phyloP scores from a whole-genome alignment of 2,113 vertebrate genomes.

The Python bivittatus region DNA sequence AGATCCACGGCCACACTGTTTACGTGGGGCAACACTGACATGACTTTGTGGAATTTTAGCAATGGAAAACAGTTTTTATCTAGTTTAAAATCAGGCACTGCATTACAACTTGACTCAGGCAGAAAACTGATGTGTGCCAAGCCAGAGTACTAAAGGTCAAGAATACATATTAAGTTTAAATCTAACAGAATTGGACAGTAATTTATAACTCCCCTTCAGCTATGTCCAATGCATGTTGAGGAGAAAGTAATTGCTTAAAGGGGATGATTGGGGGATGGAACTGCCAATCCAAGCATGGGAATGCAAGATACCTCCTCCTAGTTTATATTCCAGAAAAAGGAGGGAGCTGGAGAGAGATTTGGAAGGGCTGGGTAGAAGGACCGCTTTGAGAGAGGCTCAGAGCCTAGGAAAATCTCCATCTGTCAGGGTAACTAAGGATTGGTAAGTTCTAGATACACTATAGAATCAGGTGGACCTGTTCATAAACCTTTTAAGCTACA shows the following conservation, averaged over 20 bases:
- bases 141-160: background rate
- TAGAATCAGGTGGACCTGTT: too few species aligned
- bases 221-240: background rate
- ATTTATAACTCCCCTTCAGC: background rate
- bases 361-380: background rate
- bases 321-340: background rate
- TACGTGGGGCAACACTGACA: background rate
- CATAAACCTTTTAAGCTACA: too few species aligned
- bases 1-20: conserved; percentile 9
- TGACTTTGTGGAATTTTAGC: conserved; percentile 2
- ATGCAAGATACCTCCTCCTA: background rate
- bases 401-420: background rate
- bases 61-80: background rate
- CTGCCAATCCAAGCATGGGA: background rate
- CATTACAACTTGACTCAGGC: background rate
- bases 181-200: background rate
- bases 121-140: background rate
- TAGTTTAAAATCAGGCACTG: conserved; percentile 5
- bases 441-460: too few species aligned
- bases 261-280: background rate
- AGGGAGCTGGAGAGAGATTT: background rate
- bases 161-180: background rate
- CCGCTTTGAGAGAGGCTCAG: background rate
- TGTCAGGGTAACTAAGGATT: too few species aligned
- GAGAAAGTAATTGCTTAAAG: background rate